Conservation (phyloP, 1,140 invertebrate species). For the Sycophila sp. region DNA sequence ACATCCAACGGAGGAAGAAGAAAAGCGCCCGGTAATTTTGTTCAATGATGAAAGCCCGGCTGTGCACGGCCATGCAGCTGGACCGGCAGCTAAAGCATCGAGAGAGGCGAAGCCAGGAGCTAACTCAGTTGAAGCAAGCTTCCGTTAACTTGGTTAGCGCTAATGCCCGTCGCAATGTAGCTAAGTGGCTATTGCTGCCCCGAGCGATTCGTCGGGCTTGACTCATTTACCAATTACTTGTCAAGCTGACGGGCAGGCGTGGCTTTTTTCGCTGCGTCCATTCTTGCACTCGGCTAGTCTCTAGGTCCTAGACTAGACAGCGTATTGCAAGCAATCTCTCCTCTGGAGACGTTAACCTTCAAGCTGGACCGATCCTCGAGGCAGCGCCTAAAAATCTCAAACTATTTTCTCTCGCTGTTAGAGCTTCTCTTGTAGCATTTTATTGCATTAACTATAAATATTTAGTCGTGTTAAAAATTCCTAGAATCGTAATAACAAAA, state of each 20-base stretch:
- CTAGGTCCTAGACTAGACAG: too few relatives aligned
- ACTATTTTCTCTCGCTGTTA: not conserved
- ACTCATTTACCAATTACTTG: slow-evolving; percentile 59
- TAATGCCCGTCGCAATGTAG: slow-evolving; percentile 61
- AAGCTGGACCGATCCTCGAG: not conserved
- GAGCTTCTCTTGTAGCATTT: too few relatives aligned
- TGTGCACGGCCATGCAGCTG: not conserved
- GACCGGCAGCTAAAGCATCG: not conserved
- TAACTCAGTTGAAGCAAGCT: slow-evolving; percentile 59
- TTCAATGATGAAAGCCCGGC: not conserved
- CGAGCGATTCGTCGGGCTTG: slow-evolving; percentile 53
- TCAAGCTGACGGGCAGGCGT: not conserved
- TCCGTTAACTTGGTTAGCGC: slow-evolving; percentile 60
- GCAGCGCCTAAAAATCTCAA: too few relatives aligned
- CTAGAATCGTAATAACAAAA: too few relatives aligned
- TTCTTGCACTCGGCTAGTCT: not conserved
- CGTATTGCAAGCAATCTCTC: not conserved
- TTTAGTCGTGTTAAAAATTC: too few relatives aligned
- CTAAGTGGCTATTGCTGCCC: slow-evolving; percentile 61
- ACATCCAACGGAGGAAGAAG: not conserved
- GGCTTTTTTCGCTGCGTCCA: not conserved
- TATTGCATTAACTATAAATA: too few relatives aligned
- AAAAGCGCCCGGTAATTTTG: not conserved
- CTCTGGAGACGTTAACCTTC: not conserved
- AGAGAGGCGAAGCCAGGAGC: slow-evolving; percentile 38